These are phyloP conservation scores for Diadromus collaris DNA, from an alignment of 2,888 invertebrate species.

Conservation along the genomic window DNA sequence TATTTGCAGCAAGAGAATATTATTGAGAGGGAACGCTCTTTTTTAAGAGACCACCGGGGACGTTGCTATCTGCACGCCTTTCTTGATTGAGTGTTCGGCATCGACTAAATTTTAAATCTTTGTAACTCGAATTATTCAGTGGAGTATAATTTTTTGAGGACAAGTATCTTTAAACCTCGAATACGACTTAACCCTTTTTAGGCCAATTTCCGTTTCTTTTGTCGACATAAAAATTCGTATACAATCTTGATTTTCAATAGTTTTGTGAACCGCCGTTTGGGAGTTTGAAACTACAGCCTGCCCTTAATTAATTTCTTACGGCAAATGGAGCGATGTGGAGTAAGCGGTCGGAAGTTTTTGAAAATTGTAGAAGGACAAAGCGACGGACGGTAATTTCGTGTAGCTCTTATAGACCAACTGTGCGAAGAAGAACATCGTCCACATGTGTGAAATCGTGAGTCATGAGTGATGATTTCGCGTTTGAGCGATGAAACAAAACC, in stretches of 20 bases:
- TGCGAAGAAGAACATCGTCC: neutral
- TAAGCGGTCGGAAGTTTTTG: neutral
- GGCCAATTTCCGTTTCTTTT: neutral
- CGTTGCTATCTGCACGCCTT: too few species aligned
- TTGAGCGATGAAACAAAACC: slow-evolving; percentile 33
- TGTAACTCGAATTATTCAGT: too few species aligned
- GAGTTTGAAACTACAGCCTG: neutral
- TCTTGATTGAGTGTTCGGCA: neutral
- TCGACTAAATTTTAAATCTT: neutral
- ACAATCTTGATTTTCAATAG: neutral
- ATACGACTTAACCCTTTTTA: neutral
- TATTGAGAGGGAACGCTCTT: too few species aligned
- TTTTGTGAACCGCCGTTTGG: neutral
- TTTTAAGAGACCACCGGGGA: too few species aligned
- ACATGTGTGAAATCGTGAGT: slow-evolving; percentile 36
- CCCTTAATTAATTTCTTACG: neutral
- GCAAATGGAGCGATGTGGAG: neutral
- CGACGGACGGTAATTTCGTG: neutral
- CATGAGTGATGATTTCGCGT: slow-evolving; percentile 18
- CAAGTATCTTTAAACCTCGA: neutral
- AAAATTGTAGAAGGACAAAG: neutral
- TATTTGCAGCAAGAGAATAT: too few species aligned
- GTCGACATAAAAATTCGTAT: neutral
- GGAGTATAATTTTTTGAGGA: neutral
- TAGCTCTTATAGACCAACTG: neutral